A percentile compares a stretch with the other conserved stretches of the same genome.
These are phyloP conservation scores for Amazona vittata DNA, from an alignment of 2,113 vertebrate genomes.

Conservation along the genomic window DNA sequence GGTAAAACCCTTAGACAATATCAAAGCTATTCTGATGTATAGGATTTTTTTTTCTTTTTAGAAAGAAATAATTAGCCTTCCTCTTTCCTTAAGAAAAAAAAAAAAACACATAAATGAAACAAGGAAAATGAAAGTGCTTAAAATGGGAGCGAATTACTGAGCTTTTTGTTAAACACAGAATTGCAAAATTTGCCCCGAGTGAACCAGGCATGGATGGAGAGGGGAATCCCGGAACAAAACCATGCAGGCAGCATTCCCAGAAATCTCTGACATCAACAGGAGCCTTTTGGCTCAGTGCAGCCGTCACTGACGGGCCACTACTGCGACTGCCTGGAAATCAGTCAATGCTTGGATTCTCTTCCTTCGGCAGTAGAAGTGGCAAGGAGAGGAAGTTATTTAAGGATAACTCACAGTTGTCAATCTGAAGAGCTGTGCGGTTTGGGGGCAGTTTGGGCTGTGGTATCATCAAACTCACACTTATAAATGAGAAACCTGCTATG, in stretches of 20 bases:
- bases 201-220: not conserved
- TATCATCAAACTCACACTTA: not conserved
- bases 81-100: not conserved
- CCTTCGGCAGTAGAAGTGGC: not conserved
- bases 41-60: not conserved
- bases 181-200: not conserved
- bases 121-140: not conserved
- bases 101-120: not conserved
- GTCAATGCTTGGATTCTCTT: not conserved
- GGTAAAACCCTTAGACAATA: not conserved
- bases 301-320: not conserved
- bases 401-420: not conserved
- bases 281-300: conserved; percentile 8
- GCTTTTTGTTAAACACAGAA: not conserved
- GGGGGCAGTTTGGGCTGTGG: not conserved
- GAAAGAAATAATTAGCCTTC: not conserved
- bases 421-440: not conserved
- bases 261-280: conserved; percentile 34
- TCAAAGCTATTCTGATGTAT: not conserved
- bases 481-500: not conserved
- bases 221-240: conserved; percentile 42
- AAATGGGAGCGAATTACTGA: not conserved
- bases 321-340: conserved; percentile 42
- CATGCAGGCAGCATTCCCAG: conserved; percentile 47
- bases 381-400: not conserved